Conservation (phyloP, 2,888 invertebrate genomes). For the Leptinotarsa haldemani region DNA sequence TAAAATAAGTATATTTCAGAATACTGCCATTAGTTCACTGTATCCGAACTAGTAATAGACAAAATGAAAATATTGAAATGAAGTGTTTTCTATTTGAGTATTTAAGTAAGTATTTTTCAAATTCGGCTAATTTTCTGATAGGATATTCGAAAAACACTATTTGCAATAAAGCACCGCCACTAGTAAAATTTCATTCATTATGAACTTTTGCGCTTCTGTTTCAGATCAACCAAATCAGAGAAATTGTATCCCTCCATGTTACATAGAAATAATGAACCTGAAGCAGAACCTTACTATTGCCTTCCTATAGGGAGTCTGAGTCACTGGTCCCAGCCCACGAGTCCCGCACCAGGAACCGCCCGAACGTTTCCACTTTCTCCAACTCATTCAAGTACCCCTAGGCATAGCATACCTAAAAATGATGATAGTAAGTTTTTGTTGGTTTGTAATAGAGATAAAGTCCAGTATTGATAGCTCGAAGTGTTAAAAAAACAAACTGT, state of each 20-base stretch:
- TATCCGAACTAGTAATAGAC: too few species aligned
- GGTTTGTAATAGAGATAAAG: background rate
- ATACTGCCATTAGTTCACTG: too few species aligned
- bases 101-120: too few species aligned
- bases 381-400: slow-evolving; percentile 72
- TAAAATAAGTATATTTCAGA: too few species aligned
- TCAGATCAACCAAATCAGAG: slow-evolving; percentile 94
- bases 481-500: too few species aligned
- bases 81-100: too few species aligned
- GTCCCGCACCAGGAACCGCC: slow-evolving; percentile 73
- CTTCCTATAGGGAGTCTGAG: slow-evolving; percentile 76
- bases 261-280: slow-evolving; percentile 83
- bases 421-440: slow-evolving; percentile 74
- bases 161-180: background rate
- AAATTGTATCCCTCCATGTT: slow-evolving; percentile 94
- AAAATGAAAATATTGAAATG: too few species aligned
- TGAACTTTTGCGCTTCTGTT: slow-evolving; percentile 35
- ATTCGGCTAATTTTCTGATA: too few species aligned
- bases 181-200: background rate
- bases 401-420: slow-evolving; percentile 72
- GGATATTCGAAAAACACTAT: background rate
- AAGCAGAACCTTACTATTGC: slow-evolving; percentile 88
- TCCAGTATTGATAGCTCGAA: too few species aligned
- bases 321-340: slow-evolving; percentile 80
- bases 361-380: slow-evolving; percentile 70